phyloP scores from a whole-genome alignment of 1,140 invertebrate species.

The Pseudomyrmex pallidus region DNA sequence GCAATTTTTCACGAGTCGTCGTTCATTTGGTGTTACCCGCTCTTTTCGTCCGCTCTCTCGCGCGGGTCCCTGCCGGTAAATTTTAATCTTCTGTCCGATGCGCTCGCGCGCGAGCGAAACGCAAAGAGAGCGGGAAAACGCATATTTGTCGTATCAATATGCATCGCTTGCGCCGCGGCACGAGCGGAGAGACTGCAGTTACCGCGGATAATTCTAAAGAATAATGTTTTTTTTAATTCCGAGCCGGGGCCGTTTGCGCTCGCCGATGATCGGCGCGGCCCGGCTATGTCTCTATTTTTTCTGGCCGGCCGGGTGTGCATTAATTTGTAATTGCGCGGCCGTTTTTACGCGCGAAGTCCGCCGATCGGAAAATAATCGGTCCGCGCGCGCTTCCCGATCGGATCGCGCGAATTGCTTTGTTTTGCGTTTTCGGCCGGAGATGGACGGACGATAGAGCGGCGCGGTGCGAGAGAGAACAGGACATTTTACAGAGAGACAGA shows the following conservation, averaged over 20 bases:
- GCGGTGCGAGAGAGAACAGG: constrained; percentile 15
- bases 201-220: constrained; percentile 71
- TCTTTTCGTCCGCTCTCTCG: constrained; percentile 48
- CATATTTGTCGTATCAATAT: constrained; percentile 61
- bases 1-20: constrained; percentile 45
- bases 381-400: constrained; percentile 65
- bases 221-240: constrained; percentile 76
- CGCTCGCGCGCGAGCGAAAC: constrained; percentile 6
- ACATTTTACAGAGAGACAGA: constrained; percentile 35
- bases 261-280: constrained; percentile 62
- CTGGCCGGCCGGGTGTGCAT: constrained; percentile 71
- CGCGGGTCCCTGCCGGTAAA: constrained; percentile 50
- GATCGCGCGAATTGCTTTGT: constrained; percentile 69
- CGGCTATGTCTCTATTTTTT: constrained; percentile 71
- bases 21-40: constrained; percentile 22
- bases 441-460: constrained; percentile 47
- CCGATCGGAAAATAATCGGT: constrained; percentile 84
- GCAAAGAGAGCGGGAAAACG: constrained; percentile 21
- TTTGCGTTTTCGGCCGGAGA: constrained; percentile 70
- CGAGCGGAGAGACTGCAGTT: constrained; percentile 29
- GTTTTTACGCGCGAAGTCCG: constrained; percentile 80
- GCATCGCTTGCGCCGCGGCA: constrained; percentile 51
- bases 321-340: constrained; percentile 79
- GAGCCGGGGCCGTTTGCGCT: constrained; percentile 58
- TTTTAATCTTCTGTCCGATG: constrained; percentile 60